Base-by-base conservation (phyloP, 2,797 vertebrate species). In the Cetoscarus ocellatus region DNA sequence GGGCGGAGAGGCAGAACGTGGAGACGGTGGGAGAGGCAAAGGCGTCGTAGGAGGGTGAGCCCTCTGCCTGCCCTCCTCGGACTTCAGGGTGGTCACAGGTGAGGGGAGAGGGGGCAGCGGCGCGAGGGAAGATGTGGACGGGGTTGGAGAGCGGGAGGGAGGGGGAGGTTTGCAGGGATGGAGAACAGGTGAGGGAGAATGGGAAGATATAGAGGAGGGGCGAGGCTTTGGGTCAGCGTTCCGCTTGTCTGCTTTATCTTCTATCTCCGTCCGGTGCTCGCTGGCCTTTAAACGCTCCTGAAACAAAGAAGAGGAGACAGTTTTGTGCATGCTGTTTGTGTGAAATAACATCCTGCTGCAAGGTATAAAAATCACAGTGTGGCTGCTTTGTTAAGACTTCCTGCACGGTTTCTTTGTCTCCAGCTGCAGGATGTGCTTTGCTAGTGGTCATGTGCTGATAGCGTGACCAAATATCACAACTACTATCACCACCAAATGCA, bases 261-360 rank as follows among this genome's bases (percentile, higher is more conserved):
- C 96, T 59, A 96, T 87, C 78, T 97, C 97, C 0, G 77, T 91
- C 44, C 96, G 95, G 43, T 97, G 96, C 73, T 98, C 97, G 0
- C 89, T 96, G 7, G 94, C 96, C 87, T 98, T 99, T 72, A 99
- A 79, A 45, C 96, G 95, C 91, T 99, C 98, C 97, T 99, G 92
- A 14, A 60, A 83, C 51, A 80, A 53, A 49, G 19, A n/a, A 50
- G 61, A n/a, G 53, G 34, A 68, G 50, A 63, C 1, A 10, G 52
- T 43, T 62, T 18, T 70, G 67, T 45, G 34, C 1, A 14, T 0
- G 18, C 36, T n/a, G n/a, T 50, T 48, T 39, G 8, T 39, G 7
- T 44, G 10, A 60, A 36, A 36, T 42, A 36, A 59, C 70, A 64
- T 43, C 49, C n/a, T 14, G 17, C 13, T 27, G 42, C 40, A 59